Evolutionary conservation across 92 coral and sea anemone species (phyloP), one percentile per base, ranked within the genome.

Genomic region (Bergia sp.): DNA sequence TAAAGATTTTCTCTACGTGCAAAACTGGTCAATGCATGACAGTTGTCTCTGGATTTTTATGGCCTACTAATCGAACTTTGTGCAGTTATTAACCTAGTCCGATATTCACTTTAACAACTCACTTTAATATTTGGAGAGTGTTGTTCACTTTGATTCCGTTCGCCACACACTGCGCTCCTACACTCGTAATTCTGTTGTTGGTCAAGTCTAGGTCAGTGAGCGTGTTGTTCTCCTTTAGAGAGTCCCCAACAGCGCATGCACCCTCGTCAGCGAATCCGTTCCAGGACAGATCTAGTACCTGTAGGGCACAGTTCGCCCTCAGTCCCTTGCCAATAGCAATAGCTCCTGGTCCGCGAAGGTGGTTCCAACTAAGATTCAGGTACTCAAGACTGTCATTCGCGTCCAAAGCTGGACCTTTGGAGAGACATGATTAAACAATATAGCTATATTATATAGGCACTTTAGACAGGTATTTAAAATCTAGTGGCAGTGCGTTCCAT

Each of bases 251-350:
- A 2, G 99, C 99, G 37, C 93, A 91, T 9, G 99, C 99, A 0
- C 99, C 99, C 3, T 95, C 96, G 73, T 96, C 98, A 29, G 98
- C 96, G 55, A 96, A 95, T 0, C 99, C 99, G 66, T 96, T 96
- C 99, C 99, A 96, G 8, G 99, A 96, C 43, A 96, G 89, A 72
- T 95, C 94, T 16, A 96, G 87, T 3, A 88, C 69, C 85, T 90
- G 86, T 10, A 96, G 90, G 39, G 93, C 81, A 89, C 93, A 95
- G 90, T 96, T 96, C 16, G 95, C 95, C 9, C 96, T 91, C 65
- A 96, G 90, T 0, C 99, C 98, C 82, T 75, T 95, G 13, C 96
- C 99, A 6, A 96, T 92, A 0, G 98, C 96, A 4, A 96, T 89
- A 3, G 98, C 99, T 3, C 99, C 98, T 71, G 85, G 92, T 42